A percentile compares a stretch with the other conserved stretches of the same genome.
These are phyloP conservation scores for Eciton burchellii DNA, from an alignment of 1,140 invertebrate species.

Conservation along the genomic window DNA sequence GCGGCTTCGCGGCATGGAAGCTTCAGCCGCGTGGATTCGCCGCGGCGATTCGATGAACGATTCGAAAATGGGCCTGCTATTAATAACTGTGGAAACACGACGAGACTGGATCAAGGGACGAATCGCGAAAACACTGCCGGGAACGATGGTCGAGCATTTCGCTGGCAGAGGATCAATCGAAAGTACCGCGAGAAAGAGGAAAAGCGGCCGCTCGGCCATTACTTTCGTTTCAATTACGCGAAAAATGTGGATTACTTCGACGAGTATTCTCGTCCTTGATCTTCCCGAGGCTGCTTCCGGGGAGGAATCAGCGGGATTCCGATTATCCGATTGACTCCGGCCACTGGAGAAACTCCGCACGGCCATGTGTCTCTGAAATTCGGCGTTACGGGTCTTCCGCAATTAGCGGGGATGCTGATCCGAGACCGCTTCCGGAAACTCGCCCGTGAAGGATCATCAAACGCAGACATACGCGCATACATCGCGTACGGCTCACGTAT, in stretches of 20 bases:
- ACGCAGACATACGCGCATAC: no score
- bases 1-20: not conserved
- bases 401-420: not conserved
- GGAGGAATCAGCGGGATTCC: constrained; percentile 29
- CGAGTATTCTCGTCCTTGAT: not conserved
- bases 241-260: not conserved
- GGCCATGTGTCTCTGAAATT: constrained; percentile 39
- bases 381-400: constrained; percentile 41
- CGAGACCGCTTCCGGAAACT: constrained; percentile 24
- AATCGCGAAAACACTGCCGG: not conserved
- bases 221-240: not conserved
- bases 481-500: not conserved
- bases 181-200: not conserved
- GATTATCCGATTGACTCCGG: constrained; percentile 58
- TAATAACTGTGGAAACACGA: not conserved
- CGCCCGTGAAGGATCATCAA: no score
- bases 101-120: not conserved
- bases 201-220: not conserved
- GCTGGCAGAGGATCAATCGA: not conserved
- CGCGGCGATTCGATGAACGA: not conserved
- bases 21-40: not conserved
- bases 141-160: not conserved
- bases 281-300: not conserved
- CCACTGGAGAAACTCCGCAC: not conserved
- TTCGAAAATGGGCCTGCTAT: not conserved